These are phyloP conservation scores for Temnothorax curvispinosus DNA, from an alignment of 1,140 invertebrate genomes.

Conservation along the genomic window DNA sequence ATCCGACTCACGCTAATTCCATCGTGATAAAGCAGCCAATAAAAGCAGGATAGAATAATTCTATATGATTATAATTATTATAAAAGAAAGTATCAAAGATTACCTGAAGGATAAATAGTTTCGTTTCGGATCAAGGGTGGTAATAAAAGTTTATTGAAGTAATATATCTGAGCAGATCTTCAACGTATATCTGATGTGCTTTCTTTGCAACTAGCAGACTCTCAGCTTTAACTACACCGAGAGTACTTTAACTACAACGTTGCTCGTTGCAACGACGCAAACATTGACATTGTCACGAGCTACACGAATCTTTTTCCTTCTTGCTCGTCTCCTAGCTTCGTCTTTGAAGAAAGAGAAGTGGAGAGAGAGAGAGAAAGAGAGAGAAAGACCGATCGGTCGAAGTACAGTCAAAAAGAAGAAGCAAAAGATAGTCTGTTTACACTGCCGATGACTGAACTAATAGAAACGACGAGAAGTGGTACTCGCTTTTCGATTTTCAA, in stretches of 20 bases:
- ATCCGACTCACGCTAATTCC: conserved; percentile 74
- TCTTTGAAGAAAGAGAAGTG: conserved; percentile 40
- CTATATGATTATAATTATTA: conserved; percentile 28
- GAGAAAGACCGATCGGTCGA: conserved; percentile 25
- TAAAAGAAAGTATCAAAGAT: conserved; percentile 7
- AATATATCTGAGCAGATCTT: conserved; percentile 72
- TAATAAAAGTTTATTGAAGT: conserved; percentile 77
- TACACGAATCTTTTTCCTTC: conserved; percentile 56
- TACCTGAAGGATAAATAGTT: conserved; percentile 1
- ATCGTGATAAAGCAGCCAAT: conserved; percentile 66
- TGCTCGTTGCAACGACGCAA: conserved; percentile 76
- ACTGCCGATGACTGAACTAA: conserved; percentile 77
- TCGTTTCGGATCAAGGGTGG: conserved; percentile 57
- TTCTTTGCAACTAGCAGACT: conserved; percentile 66
- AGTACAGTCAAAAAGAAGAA: conserved; percentile 35
- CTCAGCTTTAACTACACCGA: conserved; percentile 68
- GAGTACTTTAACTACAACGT: conserved; percentile 42
- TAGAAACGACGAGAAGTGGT: conserved; percentile 72
- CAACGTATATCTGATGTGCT: conserved; percentile 71
- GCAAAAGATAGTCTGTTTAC: conserved; percentile 65
- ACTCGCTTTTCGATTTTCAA: conserved; percentile 64
- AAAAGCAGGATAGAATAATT: conserved; percentile 69
- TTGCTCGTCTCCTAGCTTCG: not conserved
- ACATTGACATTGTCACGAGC: conserved; percentile 81
- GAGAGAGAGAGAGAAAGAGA: not conserved